These are phyloP conservation scores for Brachyhypopomus occidentalis DNA, from an alignment of 2,113 vertebrate genomes.

Conservation along the genomic window DNA sequence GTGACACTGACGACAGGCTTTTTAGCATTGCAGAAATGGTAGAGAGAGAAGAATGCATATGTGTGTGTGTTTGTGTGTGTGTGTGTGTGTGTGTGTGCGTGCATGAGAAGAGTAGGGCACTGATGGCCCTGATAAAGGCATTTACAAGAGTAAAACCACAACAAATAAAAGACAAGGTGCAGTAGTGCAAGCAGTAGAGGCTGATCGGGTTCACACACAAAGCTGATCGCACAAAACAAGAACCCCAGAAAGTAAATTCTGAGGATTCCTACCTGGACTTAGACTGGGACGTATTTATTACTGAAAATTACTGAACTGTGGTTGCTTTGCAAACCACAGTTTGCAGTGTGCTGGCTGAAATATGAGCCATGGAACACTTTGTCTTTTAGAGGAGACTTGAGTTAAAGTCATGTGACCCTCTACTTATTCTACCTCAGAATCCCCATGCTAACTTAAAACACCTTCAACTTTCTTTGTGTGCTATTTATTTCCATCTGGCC, in stretches of 20 bases:
- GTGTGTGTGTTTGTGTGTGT: constrained; percentile 15
- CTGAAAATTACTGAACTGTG: too few relatives aligned
- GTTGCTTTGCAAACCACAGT: neutral
- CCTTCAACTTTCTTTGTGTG: constrained; percentile 48
- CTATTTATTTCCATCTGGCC: constrained; percentile 53
- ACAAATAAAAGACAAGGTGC: constrained; percentile 35
- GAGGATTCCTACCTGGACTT: too few relatives aligned
- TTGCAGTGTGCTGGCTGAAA: too few relatives aligned
- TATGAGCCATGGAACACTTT: too few relatives aligned
- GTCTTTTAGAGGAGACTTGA: constrained; percentile 18
- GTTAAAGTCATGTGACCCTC: constrained; percentile 32
- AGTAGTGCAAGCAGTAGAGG: constrained; percentile 3
- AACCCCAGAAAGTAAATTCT: too few relatives aligned
- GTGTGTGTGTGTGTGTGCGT: constrained; percentile 3
- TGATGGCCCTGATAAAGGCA: constrained; percentile 35
- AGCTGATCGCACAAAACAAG: neutral
- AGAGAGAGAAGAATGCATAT: constrained; percentile 50
- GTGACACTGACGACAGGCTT: constrained; percentile 68
- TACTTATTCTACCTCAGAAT: too few relatives aligned
- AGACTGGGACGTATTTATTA: too few relatives aligned
- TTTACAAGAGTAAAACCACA: constrained; percentile 45
- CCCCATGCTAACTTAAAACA: constrained; percentile 49
- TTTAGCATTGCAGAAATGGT: constrained; percentile 66
- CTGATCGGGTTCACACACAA: neutral
- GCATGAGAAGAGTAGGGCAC: constrained; percentile 23